Conservation (phyloP, 2,113 vertebrate genomes). For the Pelvicachromis taeniatus region DNA sequence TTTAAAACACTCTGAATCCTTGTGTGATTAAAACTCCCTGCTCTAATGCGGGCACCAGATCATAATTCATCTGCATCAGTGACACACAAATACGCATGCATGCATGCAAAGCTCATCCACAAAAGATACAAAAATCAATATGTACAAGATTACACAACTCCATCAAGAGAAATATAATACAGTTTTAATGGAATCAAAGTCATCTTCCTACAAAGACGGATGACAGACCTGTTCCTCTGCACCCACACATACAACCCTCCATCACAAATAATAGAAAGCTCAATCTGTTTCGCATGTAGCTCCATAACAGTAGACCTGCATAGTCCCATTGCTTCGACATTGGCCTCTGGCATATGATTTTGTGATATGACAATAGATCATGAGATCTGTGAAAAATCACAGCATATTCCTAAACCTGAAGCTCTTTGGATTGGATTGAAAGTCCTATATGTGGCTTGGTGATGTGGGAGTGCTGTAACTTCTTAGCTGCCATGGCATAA, state of each 20-base stretch:
- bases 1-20: conserved; percentile 70
- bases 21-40: conserved; percentile 71
- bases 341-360: conserved; percentile 8
- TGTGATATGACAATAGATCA: neutral
- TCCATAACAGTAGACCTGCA: conserved; percentile 14
- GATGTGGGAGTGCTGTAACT: conserved; percentile 22
- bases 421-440: conserved; percentile 7
- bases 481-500: conserved; percentile 36
- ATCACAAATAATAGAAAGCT: conserved; percentile 18
- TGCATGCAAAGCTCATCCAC: neutral
- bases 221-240: conserved; percentile 18
- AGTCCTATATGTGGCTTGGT: conserved; percentile 29
- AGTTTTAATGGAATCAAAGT: conserved; percentile 49
- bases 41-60: conserved; percentile 47
- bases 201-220: conserved; percentile 37
- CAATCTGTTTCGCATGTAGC: conserved; percentile 23
- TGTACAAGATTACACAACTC: conserved; percentile 52
- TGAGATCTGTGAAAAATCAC: conserved; percentile 13
- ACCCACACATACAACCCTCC: conserved; percentile 9
- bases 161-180: conserved; percentile 54
- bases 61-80: conserved; percentile 54
- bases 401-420: conserved; percentile 4
- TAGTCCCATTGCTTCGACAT: neutral
- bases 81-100: conserved; percentile 7
- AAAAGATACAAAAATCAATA: conserved; percentile 54